phyloP scores from a whole-genome alignment of 2,797 vertebrate genomes.

The Hyperoplus lanceolatus region DNA sequence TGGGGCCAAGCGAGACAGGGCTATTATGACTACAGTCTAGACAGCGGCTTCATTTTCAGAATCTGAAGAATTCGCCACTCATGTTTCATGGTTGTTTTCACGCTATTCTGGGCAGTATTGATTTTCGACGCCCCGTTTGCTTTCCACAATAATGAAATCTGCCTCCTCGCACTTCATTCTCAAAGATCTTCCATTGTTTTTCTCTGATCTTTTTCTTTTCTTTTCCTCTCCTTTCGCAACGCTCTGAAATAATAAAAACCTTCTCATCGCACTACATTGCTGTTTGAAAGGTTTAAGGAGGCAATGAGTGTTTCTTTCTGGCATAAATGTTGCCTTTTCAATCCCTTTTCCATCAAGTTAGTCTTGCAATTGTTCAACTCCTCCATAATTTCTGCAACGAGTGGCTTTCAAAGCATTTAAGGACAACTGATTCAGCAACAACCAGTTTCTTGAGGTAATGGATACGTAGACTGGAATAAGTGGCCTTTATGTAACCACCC shows the following conservation, averaged over 20 bases:
- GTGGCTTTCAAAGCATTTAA: slow-evolving; percentile 31
- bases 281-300: slow-evolving; percentile 29
- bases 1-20: slow-evolving; percentile 16
- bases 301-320: background rate
- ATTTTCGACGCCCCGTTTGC: slow-evolving; percentile 7
- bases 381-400: slow-evolving; percentile 44
- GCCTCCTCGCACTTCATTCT: background rate
- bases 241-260: background rate
- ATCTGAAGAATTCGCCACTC: background rate
- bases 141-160: background rate
- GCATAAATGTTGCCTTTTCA: slow-evolving; percentile 3
- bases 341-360: slow-evolving; percentile 1
- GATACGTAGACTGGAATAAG: slow-evolving; percentile 55
- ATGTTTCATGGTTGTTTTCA: slow-evolving; percentile 10
- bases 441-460: slow-evolving; percentile 62
- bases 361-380: slow-evolving; percentile 14
- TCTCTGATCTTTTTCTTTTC: slow-evolving; percentile 3
- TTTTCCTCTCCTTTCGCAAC: background rate
- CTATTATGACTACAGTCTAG: background rate
- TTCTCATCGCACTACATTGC: background rate
- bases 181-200: background rate
- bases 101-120: background rate
- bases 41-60: slow-evolving; percentile 2
- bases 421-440: slow-evolving; percentile 32
- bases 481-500: slow-evolving; percentile 60